Base-by-base conservation (phyloP, 2,113 vertebrate genomes). In the Notarius quadriscutis region DNA sequence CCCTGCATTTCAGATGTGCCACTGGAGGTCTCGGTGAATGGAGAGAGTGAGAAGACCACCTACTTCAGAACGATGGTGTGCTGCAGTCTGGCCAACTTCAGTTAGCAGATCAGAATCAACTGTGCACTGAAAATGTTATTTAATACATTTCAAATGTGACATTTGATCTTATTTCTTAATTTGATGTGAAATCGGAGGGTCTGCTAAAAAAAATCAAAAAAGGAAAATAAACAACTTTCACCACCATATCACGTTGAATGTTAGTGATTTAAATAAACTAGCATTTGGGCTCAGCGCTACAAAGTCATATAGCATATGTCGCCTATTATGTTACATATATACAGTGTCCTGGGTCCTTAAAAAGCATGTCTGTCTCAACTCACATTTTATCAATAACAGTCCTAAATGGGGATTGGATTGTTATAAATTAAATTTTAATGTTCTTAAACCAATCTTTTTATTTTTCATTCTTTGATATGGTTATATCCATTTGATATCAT, bases 61-160 rank as follows among this genome's bases (percentile, higher is more conserved):
- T 95, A 94, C 91, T 99, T 96, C 90, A 93, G 95, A 84, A 94
- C 94, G 34, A 84, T 89, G 91, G 89, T 92, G 83, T 91, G 81
- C 91, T 93, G 93, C 89, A 95, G 93, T 86, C 91, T 94, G 17
- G 86, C 91, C 88, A 94, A 58, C 89, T 94, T 95, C 88, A 88
- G 85, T 58, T 95, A 83, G 69, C 63, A 86, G 78, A 86, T 90
- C 67, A 90, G 90, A 77, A 30, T 51, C 74, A 1, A 34, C 57
- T 83, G 25, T 89, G 1, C 78, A 65, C 9, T 63, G 15, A 4
- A 78, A 85, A 25, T 41, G 48, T 60, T 85, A 22, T 63, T 51
- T 85, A 75, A 50, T 27, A 18, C 14, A 62, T 51, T 65, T 71
- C 50, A 84, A 30, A 69, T 72, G 17, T 34, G 62, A 65, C 14